Percentiles rank a stretch among this genome's conserved stretches.
Evolutionary conservation across 2,113 vertebrate species (phyloP).

Genomic region (Helogale parvula): DNA sequence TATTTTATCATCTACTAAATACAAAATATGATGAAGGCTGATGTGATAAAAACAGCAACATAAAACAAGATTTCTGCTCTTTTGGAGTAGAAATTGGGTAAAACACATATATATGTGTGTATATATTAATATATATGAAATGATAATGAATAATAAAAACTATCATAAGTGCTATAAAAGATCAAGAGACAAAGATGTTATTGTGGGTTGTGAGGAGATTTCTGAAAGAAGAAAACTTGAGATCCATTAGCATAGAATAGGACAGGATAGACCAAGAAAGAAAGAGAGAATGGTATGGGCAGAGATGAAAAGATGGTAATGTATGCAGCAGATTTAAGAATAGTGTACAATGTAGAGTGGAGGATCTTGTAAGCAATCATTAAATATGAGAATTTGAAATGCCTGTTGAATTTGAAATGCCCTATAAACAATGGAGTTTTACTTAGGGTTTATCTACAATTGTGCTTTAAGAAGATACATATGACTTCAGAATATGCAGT

Average conservation of each 20-base stretch:
- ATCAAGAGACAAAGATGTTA: background rate
- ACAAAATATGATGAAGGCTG: constrained; percentile 3
- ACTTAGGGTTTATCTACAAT: background rate
- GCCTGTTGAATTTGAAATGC: background rate
- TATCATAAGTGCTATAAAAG: background rate
- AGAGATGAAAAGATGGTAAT: background rate
- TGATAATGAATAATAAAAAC: background rate
- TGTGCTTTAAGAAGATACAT: background rate
- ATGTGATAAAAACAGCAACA: background rate
- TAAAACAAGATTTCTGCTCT: background rate
- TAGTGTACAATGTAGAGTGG: background rate
- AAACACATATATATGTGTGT: background rate
- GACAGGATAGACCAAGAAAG: no score
- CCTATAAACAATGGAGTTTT: background rate
- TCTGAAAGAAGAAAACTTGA: background rate
- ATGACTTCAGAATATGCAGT: background rate
- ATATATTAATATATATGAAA: background rate
- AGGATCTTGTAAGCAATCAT: background rate
- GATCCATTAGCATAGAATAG: background rate
- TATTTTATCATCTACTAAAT: background rate
- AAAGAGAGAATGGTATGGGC: background rate
- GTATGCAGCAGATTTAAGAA: background rate
- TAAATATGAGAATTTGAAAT: constrained; percentile 2
- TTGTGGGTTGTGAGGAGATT: background rate
- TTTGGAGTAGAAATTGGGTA: background rate